Conservation (phyloP, 2,113 vertebrate species). For the Hylia prasina region DNA sequence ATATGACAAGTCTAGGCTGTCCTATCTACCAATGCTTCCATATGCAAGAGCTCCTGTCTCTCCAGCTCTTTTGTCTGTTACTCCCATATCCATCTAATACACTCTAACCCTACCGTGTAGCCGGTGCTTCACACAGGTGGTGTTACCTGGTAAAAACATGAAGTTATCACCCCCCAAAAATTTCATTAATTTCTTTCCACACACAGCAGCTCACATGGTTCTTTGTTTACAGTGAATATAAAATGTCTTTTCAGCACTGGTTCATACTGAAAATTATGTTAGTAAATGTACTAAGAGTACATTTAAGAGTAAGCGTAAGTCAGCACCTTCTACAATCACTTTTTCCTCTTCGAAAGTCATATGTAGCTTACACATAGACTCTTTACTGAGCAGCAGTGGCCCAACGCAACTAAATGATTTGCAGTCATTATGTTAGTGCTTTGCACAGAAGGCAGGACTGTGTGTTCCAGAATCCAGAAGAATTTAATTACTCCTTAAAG, state of each 20-base stretch:
- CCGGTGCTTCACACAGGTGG: fast-evolving
- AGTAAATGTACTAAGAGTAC: not conserved
- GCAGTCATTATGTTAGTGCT: not conserved
- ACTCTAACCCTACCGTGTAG: not conserved
- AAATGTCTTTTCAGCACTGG: not conserved
- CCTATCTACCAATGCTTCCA: not conserved
- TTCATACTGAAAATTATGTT: not conserved
- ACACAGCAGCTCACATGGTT: not conserved
- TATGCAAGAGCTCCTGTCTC: not conserved
- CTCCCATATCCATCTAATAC: not conserved
- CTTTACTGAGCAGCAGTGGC: not conserved
- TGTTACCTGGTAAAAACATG: not conserved
- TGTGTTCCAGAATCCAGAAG: not conserved
- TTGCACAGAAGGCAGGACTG: not conserved
- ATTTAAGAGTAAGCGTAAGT: too few relatives aligned
- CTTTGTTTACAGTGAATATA: not conserved
- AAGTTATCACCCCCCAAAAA: not conserved
- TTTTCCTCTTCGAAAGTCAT: not conserved
- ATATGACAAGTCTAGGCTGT: not conserved
- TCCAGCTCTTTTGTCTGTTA: not conserved
- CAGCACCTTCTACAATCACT: not conserved
- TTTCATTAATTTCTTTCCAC: not conserved
- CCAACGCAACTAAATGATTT: not conserved
- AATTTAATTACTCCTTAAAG: not conserved
- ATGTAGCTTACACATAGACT: not conserved